phyloP scores from a whole-genome alignment of 2,113 vertebrate genomes.

The Lophochroa leadbeateri region DNA sequence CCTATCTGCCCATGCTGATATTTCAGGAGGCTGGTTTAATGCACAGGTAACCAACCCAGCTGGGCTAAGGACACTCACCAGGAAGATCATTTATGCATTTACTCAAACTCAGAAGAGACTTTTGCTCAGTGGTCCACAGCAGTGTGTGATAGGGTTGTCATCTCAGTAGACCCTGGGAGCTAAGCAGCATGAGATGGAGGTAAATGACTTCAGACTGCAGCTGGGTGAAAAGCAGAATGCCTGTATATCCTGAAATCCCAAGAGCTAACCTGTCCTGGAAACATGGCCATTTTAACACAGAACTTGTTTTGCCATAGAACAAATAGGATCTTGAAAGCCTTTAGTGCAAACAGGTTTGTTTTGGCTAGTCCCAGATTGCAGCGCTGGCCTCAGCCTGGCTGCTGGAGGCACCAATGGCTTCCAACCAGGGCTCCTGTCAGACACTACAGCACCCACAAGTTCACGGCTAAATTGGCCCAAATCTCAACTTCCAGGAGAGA shows the following conservation, averaged over 20 bases:
- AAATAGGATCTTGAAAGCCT: background rate
- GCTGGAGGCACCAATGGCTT: background rate
- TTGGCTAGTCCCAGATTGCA: background rate
- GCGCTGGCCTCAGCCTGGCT: background rate
- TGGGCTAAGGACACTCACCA: constrained; percentile 20
- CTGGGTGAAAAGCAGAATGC: background rate
- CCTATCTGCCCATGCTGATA: background rate
- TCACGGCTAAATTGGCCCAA: background rate
- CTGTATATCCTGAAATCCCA: background rate
- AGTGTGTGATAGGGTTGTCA: background rate
- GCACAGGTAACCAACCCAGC: constrained; percentile 41
- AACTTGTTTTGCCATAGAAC: background rate
- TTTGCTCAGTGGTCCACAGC: constrained; percentile 39
- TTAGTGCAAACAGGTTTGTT: background rate
- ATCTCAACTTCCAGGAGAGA: background rate
- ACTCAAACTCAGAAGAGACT: constrained; percentile 4
- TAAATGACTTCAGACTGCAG: constrained; percentile 2
- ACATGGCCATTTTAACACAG: background rate
- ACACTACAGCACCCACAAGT: background rate
- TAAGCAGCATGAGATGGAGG: constrained; percentile 13
- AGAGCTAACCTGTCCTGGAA: background rate
- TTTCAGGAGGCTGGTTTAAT: constrained; percentile 9
- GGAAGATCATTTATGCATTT: constrained; percentile 43
- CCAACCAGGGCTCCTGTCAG: background rate
- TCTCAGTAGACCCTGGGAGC: constrained; percentile 24